Percentiles rank a stretch among this genome's conserved stretches.
Conservation (phyloP, 2,113 vertebrate genomes). For the Galbula dea region DNA sequence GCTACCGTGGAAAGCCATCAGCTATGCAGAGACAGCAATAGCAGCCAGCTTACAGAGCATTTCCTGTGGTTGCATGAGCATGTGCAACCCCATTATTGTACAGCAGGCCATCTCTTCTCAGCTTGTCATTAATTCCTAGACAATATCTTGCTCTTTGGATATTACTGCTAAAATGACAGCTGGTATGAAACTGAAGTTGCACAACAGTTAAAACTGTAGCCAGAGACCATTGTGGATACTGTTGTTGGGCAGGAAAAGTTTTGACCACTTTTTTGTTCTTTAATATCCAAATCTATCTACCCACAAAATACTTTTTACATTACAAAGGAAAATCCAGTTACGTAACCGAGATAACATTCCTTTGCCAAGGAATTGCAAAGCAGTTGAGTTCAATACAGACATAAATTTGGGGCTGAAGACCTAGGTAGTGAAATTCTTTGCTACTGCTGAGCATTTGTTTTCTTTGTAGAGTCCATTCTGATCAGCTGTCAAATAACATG, state of each 20-base stretch:
- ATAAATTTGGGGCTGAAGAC: conserved; percentile 22
- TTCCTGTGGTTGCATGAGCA: conserved; percentile 6
- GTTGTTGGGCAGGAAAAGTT: not conserved
- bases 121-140: conserved; percentile 55
- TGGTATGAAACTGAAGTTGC: conserved; percentile 34
- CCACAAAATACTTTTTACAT: conserved; percentile 58
- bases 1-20: not conserved
- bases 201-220: not conserved
- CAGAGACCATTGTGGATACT: not conserved
- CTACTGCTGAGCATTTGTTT: conserved; percentile 26
- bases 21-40: not conserved
- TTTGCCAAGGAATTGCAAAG: conserved; percentile 40
- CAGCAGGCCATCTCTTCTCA: conserved; percentile 40
- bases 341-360: conserved; percentile 13
- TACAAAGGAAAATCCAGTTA: conserved; percentile 55
- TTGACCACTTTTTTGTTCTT: not conserved
- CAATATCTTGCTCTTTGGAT: conserved; percentile 46
- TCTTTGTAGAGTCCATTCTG: not conserved
- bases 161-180: conserved; percentile 42
- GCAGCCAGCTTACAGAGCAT: not conserved
- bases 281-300: conserved; percentile 20
- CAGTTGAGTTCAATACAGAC: conserved; percentile 12
- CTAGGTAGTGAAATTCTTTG: conserved; percentile 18
- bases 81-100: conserved; percentile 20
- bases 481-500: conserved; percentile 23